Evolutionary conservation across 2,113 vertebrate species (phyloP).

Genomic region (Himantopus leucocephalus): DNA sequence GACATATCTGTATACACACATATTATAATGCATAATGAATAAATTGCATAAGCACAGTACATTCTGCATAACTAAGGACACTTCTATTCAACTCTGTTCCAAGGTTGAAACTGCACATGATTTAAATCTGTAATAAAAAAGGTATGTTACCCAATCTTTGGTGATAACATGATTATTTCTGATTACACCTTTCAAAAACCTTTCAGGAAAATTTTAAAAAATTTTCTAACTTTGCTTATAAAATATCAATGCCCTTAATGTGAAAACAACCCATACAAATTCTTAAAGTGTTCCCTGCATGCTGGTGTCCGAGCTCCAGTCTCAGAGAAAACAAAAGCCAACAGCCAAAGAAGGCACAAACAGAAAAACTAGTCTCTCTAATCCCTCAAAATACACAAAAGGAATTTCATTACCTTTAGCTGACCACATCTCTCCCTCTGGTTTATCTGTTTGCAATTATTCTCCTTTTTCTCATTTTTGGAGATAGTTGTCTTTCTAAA

Average conservation of each 20-base stretch:
- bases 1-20: background rate
- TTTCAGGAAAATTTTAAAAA: background rate
- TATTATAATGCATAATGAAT: background rate
- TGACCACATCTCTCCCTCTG: background rate
- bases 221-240: background rate
- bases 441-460: background rate
- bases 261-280: background rate
- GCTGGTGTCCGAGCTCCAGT: background rate
- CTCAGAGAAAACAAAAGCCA: background rate
- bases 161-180: background rate
- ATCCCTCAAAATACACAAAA: background rate
- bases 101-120: background rate
- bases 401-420: conserved; percentile 15
- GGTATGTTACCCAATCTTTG: background rate
- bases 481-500: background rate
- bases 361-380: background rate
- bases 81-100: background rate
- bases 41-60: background rate
- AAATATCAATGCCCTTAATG: background rate
- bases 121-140: background rate
- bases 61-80: background rate
- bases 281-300: background rate
- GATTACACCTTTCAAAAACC: background rate
- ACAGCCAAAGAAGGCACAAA: background rate
- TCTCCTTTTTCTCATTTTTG: background rate